A percentile compares a stretch with the other conserved stretches of the same genome.
Evolutionary conservation across 2,113 vertebrate genomes (phyloP).

Genomic region (Psittacus erithacus): DNA sequence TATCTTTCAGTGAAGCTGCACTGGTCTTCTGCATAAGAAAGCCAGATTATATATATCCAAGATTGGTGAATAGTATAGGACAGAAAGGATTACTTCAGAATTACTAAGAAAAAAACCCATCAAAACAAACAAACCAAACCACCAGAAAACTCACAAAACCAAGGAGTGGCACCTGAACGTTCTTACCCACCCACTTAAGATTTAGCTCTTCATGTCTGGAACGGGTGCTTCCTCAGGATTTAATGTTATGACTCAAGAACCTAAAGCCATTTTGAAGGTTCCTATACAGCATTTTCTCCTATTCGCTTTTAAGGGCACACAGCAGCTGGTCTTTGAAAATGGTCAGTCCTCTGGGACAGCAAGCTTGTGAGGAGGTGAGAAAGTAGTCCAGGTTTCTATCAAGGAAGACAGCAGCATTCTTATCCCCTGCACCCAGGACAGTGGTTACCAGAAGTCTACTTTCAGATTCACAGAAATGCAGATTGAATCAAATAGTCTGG

Average conservation of each 20-base stretch:
- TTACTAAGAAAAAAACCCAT: not conserved
- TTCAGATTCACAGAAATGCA: not conserved
- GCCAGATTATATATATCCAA: not conserved
- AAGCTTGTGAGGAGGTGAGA: not conserved
- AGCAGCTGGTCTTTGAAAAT: not conserved
- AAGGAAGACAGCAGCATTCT: not conserved
- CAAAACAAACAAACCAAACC: not conserved
- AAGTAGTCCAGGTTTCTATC: not conserved
- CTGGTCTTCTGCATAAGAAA: not conserved
- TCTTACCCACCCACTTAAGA: not conserved
- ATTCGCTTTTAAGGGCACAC: not conserved
- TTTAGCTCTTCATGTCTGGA: not conserved
- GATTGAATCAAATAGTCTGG: not conserved
- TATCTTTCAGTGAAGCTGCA: not conserved
- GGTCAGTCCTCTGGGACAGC: not conserved
- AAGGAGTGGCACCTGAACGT: not conserved
- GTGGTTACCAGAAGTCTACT: not conserved
- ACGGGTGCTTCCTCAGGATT: not conserved
- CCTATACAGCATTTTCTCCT: not conserved
- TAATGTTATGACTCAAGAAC: not conserved
- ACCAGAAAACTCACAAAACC: not conserved
- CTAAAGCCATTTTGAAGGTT: not conserved
- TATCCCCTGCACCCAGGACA: not conserved
- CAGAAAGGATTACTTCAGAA: not conserved
- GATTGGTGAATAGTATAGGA: fast-evolving